A percentile compares a stretch with the other conserved stretches of the same genome.
Evolutionary conservation across 53 echinoderm and acorn worm genomes (phyloP).

Genomic region (Pentamera pediparva): DNA sequence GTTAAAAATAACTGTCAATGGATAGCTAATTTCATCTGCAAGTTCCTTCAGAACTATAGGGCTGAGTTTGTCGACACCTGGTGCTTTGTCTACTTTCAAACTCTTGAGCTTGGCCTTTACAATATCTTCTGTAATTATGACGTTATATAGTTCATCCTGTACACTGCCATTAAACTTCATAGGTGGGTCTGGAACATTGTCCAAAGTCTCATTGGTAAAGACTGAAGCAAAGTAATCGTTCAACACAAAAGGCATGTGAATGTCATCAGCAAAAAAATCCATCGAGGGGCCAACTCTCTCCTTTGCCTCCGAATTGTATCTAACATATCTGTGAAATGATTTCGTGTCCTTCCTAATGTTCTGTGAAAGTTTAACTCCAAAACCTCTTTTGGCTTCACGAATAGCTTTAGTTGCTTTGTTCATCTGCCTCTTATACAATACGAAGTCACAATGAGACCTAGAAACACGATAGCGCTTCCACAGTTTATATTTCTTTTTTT

Average conservation of each 20-base stretch:
- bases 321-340: slow-evolving; percentile 18
- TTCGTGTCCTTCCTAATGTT: slow-evolving; percentile 12
- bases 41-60: background rate
- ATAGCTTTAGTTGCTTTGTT: too few relatives aligned
- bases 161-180: background rate
- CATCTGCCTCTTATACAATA: too few relatives aligned
- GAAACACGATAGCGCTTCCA: too few relatives aligned
- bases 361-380: slow-evolving; percentile 15
- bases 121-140: slow-evolving; percentile 1
- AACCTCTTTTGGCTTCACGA: too few relatives aligned
- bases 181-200: background rate
- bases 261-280: background rate
- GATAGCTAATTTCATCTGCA: background rate
- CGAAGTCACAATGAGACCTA: too few relatives aligned
- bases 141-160: background rate
- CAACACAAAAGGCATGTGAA: background rate
- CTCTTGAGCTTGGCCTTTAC: background rate
- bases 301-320: slow-evolving; percentile 8
- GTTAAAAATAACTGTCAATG: background rate
- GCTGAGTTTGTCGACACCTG: background rate
- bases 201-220: background rate
- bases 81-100: slow-evolving; percentile 1
- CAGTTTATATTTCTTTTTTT: too few relatives aligned
- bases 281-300: slow-evolving; percentile 15
- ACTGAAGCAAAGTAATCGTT: slow-evolving; percentile 22